Evolutionary conservation across 2,797 vertebrate genomes (phyloP).

Genomic region (Microhierax caerulescens): DNA sequence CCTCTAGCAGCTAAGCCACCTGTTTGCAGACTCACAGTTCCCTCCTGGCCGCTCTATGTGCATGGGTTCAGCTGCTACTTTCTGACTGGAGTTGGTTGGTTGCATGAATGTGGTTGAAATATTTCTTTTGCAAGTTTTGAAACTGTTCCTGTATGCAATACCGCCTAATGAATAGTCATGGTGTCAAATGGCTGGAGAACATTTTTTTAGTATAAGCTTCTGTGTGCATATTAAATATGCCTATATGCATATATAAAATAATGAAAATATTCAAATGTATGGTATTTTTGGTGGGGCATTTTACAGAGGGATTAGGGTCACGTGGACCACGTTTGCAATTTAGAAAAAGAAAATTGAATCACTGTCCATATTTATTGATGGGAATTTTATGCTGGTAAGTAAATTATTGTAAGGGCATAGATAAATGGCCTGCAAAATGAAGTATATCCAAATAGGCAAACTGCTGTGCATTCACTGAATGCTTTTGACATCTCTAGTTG

Average conservation of each 20-base stretch:
- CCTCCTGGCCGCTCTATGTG: rapidly evolving
- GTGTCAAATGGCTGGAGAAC: neutral
- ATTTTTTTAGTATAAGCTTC: neutral
- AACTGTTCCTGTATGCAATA: neutral
- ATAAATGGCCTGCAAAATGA: neutral
- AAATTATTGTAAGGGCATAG: neutral
- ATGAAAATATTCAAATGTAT: neutral
- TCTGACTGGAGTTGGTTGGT: neutral
- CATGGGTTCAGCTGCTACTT: neutral
- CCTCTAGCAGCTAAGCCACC: neutral
- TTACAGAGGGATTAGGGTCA: neutral
- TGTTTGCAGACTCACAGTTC: neutral
- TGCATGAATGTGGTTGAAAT: neutral
- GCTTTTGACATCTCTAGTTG: neutral
- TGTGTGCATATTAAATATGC: neutral
- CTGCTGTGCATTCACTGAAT: neutral
- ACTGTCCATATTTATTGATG: neutral
- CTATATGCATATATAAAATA: neutral
- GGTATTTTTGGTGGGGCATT: neutral
- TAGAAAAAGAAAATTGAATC: neutral
- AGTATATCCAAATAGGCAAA: neutral
- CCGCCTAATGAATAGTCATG: neutral
- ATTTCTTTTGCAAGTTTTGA: neutral
- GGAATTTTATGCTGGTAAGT: neutral
- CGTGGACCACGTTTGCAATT: rapidly evolving